phyloP scores from a whole-genome alignment of 1,140 invertebrate genomes.

The Philopotamus ludificatus region DNA sequence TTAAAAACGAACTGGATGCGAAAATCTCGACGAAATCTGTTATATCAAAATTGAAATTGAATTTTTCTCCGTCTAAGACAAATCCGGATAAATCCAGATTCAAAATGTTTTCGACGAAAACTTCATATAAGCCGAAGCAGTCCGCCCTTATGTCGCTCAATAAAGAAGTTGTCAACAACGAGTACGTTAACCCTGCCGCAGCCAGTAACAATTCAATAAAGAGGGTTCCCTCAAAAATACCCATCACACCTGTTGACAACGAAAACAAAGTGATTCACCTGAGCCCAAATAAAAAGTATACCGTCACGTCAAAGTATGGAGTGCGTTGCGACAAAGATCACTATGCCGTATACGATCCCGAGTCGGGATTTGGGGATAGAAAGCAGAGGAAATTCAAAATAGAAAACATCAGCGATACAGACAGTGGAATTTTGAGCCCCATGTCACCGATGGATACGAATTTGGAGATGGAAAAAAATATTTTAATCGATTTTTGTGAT shows the following conservation, averaged over 20 bases:
- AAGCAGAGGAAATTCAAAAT: background rate
- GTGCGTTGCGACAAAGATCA: conserved; percentile 56
- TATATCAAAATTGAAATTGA: conserved; percentile 50
- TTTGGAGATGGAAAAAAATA: conserved; percentile 27
- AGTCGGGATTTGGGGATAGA: conserved; percentile 46
- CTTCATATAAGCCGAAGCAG: background rate
- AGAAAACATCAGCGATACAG: conserved; percentile 55
- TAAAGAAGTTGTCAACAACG: conserved; percentile 46
- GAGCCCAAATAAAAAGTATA: conserved; percentile 57
- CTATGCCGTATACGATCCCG: conserved; percentile 55
- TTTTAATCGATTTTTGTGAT: background rate
- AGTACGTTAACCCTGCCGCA: conserved; percentile 54
- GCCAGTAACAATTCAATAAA: no score
- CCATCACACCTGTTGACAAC: conserved; percentile 53
- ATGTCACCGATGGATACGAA: conserved; percentile 56
- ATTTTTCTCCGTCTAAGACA: conserved; percentile 50
- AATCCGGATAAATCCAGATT: conserved; percentile 52
- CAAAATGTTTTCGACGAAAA: conserved; percentile 49
- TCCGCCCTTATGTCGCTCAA: conserved; percentile 31
- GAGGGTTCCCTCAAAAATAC: conserved; percentile 55
- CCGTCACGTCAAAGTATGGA: conserved; percentile 53
- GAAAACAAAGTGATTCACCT: conserved; percentile 53
- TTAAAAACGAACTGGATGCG: conserved; percentile 13
- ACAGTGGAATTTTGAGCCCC: conserved; percentile 61
- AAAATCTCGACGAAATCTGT: conserved; percentile 46